phyloP scores from a whole-genome alignment of 2,888 invertebrate genomes.

The Eutolmus rufibarbis region DNA sequence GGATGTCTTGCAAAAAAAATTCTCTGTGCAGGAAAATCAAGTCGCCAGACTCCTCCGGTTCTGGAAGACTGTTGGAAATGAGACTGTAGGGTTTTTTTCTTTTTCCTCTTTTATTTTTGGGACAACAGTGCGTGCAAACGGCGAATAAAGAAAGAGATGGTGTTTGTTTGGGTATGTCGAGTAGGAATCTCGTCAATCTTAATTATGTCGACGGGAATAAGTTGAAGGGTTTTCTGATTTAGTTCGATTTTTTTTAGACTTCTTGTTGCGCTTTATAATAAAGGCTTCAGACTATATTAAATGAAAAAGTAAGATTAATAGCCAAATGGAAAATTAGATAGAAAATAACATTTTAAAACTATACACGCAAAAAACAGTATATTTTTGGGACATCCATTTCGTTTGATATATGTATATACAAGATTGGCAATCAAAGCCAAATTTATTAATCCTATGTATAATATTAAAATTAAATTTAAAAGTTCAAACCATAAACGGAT shows the following conservation, averaged over 20 bases:
- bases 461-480: no score
- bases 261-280: not conserved
- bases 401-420: no score
- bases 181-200: not conserved
- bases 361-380: no score
- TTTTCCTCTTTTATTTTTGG: not conserved
- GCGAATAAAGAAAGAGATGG: not conserved
- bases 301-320: not conserved
- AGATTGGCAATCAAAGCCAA: no score
- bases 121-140: not conserved
- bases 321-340: not conserved
- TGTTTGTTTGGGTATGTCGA: not conserved
- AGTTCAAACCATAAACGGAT: no score
- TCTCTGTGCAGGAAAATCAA: not conserved
- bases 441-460: no score
- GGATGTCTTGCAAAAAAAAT: not conserved
- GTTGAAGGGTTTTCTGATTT: not conserved
- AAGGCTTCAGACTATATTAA: not conserved
- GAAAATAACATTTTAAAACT: not conserved
- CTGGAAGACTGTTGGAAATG: not conserved
- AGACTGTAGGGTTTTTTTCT: not conserved
- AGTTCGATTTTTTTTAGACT: not conserved
- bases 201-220: constrained; percentile 2
- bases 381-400: no score
- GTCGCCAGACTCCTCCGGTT: not conserved